Conservation (phyloP, 2,888 invertebrate species). For the Tortricodes alternella region DNA sequence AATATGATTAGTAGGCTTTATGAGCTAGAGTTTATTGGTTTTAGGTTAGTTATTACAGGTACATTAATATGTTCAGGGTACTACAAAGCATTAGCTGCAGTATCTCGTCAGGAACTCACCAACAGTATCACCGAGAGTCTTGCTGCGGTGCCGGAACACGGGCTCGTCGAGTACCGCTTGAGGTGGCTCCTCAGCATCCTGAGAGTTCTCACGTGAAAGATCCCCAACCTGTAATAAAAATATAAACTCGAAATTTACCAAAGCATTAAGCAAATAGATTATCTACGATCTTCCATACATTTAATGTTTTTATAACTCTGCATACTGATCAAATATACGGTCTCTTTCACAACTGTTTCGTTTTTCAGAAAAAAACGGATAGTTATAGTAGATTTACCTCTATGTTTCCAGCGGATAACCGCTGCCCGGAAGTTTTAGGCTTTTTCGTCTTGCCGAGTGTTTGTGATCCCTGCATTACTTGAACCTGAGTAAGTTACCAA, state of each 20-base stretch:
- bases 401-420: slow-evolving; percentile 92
- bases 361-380: not conserved
- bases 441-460: slow-evolving; percentile 92
- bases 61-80: slow-evolving; percentile 13
- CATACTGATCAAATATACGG: too few relatives aligned
- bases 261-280: too few relatives aligned
- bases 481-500: slow-evolving; percentile 67
- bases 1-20: slow-evolving; percentile 31
- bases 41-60: not conserved
- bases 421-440: slow-evolving; percentile 89
- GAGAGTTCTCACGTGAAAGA: slow-evolving; percentile 86
- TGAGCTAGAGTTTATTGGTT: slow-evolving; percentile 4
- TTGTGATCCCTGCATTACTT: slow-evolving; percentile 89
- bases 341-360: not conserved
- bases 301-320: too few relatives aligned
- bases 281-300: too few relatives aligned
- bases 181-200: slow-evolving; percentile 85
- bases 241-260: not conserved
- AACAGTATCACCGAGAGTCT: slow-evolving; percentile 93
- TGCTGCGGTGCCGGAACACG: slow-evolving; percentile 91
- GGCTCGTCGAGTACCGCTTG: slow-evolving; percentile 61
- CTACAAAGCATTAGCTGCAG: too few relatives aligned
- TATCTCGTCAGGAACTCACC: slow-evolving; percentile 83
- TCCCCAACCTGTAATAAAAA: slow-evolving; percentile 82
- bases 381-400: slow-evolving; percentile 73